Percentiles rank a stretch among this genome's conserved stretches.
These are phyloP conservation scores for Stratiomys singularior DNA, from an alignment of 2,888 invertebrate species.

Conservation along the genomic window DNA sequence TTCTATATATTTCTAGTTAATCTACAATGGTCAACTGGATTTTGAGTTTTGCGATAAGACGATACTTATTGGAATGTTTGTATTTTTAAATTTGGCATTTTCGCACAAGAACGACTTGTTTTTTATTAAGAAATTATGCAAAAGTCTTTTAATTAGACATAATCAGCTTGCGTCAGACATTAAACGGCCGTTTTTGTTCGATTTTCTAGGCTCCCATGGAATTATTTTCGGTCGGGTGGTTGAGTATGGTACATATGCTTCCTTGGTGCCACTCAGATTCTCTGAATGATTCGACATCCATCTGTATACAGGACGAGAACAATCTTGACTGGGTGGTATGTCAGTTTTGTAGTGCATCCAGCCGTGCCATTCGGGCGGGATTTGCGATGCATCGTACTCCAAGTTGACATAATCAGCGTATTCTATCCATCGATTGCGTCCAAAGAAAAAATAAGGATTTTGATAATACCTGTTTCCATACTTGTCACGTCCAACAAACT, in stretches of 20 bases:
- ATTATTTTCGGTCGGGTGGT: not conserved
- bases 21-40: too few species aligned
- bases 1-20: too few species aligned
- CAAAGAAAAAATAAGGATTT: slow-evolving; percentile 2
- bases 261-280: not conserved
- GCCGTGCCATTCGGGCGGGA: not conserved
- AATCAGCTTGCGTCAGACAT: too few species aligned
- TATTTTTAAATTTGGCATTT: too few species aligned
- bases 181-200: not conserved
- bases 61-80: too few species aligned
- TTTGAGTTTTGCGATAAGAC: too few species aligned
- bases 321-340: not conserved
- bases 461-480: slow-evolving; percentile 13
- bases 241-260: not conserved
- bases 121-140: too few species aligned
- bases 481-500: not conserved
- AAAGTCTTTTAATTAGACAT: too few species aligned
- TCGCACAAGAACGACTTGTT: too few species aligned
- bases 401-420: not conserved
- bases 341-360: slow-evolving; percentile 18
- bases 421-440: not conserved
- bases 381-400: not conserved
- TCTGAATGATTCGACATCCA: not conserved
- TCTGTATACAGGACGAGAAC: not conserved
- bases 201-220: not conserved